Evolutionary conservation across 2,797 vertebrate species (phyloP).

Genomic region (Sebastes ruberrimus): DNA sequence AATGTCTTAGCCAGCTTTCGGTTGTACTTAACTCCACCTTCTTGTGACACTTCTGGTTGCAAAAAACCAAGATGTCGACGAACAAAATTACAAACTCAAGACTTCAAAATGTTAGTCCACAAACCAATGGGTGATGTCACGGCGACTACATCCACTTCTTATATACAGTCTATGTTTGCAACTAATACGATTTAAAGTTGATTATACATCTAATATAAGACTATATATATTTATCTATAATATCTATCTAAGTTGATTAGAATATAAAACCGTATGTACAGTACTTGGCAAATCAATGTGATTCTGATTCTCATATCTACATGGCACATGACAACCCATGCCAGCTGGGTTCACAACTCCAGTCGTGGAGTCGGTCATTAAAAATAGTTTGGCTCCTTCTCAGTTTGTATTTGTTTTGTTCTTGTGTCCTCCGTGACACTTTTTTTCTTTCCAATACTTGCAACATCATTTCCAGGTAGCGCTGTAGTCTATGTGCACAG

Average conservation of each 20-base stretch:
- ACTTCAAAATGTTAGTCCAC: no score
- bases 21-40: no score
- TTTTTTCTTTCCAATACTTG: not conserved
- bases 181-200: not conserved
- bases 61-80: accelerated
- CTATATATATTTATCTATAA: no score
- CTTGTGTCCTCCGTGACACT: not conserved
- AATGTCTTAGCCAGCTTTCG: no score
- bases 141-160: no score
- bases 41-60: no score
- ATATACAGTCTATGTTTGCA: not conserved
- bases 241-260: not conserved
- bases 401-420: slow-evolving; percentile 9
- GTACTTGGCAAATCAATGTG: not conserved
- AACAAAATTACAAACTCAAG: no score
- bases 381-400: not conserved
- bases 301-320: not conserved
- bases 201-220: not conserved
- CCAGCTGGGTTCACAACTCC: not conserved
- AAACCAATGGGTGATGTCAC: no score
- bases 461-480: not conserved
- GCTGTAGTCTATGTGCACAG: not conserved
- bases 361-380: not conserved
- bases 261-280: not conserved
- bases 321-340: not conserved